These are phyloP conservation scores for Bubo blakistoni DNA, from an alignment of 2,113 vertebrate species.

Conservation along the genomic window DNA sequence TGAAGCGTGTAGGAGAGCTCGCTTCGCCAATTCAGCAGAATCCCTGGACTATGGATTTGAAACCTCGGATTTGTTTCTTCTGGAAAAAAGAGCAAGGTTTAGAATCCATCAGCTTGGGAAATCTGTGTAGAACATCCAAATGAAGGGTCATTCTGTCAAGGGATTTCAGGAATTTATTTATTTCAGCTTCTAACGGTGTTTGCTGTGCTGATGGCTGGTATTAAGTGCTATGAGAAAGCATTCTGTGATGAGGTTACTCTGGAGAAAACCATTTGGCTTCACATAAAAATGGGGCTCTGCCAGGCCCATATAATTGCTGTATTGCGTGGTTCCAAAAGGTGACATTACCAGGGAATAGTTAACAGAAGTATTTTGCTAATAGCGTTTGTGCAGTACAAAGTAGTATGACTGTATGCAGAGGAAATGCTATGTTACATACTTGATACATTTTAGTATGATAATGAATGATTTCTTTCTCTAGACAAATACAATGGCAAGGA, in stretches of 20 bases:
- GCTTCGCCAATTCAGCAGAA: not conserved
- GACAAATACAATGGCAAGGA: not conserved
- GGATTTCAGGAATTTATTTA: not conserved
- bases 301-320: not conserved
- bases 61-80: not conserved
- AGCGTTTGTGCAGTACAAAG: not conserved
- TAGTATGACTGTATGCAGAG: too few species aligned
- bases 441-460: not conserved
- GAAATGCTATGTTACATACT: not conserved
- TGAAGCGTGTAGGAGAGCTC: fast-evolving
- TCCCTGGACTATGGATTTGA: not conserved
- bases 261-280: not conserved
- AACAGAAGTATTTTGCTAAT: not conserved
- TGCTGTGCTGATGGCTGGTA: not conserved
- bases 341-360: not conserved
- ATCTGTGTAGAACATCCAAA: not conserved
- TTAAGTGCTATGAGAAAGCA: not conserved
- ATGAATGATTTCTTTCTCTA: not conserved
- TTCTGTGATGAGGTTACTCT: not conserved
- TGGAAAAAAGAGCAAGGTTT: not conserved
- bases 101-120: not conserved
- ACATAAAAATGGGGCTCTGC: not conserved
- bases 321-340: not conserved
- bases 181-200: not conserved
- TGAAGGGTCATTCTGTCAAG: not conserved